Evolutionary conservation across 2,888 invertebrate species (phyloP).

Genomic region (Quadroppia sp.): DNA sequence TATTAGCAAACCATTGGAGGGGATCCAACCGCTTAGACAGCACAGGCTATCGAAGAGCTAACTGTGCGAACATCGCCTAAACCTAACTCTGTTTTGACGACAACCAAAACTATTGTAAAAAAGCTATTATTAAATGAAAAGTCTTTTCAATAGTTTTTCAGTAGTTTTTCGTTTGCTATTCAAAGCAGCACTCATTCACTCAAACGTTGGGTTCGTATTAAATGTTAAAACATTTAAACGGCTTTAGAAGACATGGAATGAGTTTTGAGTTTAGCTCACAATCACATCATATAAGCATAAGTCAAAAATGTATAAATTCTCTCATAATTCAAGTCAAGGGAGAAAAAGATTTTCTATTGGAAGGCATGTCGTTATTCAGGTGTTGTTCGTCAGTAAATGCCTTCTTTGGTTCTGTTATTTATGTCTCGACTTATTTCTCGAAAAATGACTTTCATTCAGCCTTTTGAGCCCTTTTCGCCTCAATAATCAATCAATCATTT

Average conservation of each 20-base stretch:
- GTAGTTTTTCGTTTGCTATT: background rate
- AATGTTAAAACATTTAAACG: conserved; percentile 4
- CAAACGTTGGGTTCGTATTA: background rate
- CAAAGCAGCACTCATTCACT: background rate
- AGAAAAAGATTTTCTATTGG: background rate
- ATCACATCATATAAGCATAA: conserved; percentile 29
- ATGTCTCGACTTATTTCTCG: conserved; percentile 13
- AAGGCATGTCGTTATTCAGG: conserved; percentile 29
- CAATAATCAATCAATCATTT: conserved; percentile 37
- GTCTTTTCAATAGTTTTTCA: background rate
- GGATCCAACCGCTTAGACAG: conserved; percentile 14
- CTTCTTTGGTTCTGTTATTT: conserved; percentile 26
- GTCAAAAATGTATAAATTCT: conserved; percentile 32
- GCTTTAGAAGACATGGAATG: background rate
- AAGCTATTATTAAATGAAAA: background rate
- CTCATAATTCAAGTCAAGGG: conserved; percentile 12
- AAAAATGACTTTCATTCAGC: conserved; percentile 35
- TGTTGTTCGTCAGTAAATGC: conserved; percentile 25
- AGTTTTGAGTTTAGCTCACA: background rate
- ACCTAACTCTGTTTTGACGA: background rate
- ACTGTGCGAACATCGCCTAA: background rate
- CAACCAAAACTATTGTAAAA: background rate
- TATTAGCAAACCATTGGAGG: conserved; percentile 28
- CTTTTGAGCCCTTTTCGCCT: conserved; percentile 25
- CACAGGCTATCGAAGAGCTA: background rate